Percentiles rank a stretch among this genome's conserved stretches.
Evolutionary conservation across 2,113 vertebrate species (phyloP).

Genomic region (Tamias sibiricus): DNA sequence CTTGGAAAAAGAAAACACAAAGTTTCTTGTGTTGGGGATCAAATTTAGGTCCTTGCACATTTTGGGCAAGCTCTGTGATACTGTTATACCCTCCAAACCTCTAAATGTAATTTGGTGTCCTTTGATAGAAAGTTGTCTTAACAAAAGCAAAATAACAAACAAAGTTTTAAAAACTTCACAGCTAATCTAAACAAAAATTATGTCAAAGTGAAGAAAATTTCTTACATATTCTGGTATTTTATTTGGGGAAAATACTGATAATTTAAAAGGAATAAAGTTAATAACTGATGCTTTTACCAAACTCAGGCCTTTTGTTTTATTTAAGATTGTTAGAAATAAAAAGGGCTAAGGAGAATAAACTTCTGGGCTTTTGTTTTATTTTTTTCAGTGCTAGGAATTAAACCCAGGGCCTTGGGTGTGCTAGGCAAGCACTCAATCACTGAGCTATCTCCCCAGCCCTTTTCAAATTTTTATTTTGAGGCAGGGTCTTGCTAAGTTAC

Average conservation of each 20-base stretch:
- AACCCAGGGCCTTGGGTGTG: too few relatives aligned
- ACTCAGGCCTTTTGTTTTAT: background rate
- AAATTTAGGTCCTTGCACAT: background rate
- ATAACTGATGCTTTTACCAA: constrained; percentile 10
- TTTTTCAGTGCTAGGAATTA: too few relatives aligned
- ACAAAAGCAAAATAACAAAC: background rate
- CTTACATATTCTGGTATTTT: background rate
- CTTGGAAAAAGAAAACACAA: background rate
- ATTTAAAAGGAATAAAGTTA: constrained; percentile 23
- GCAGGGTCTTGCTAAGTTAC: too few relatives aligned
- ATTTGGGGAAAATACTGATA: background rate
- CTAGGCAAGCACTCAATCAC: too few relatives aligned
- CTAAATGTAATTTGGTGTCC: background rate
- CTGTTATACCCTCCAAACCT: background rate
- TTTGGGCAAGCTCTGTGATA: background rate
- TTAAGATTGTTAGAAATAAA: background rate
- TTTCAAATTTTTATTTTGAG: too few relatives aligned
- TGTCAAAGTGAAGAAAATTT: background rate
- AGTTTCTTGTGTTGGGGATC: background rate
- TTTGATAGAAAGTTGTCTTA: background rate
- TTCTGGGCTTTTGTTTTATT: too few relatives aligned
- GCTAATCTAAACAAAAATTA: background rate
- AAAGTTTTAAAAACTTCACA: background rate
- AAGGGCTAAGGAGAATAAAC: background rate
- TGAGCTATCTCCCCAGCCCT: too few relatives aligned